These are phyloP conservation scores for Paramormyrops hopkinsi DNA, from an alignment of 2,797 vertebrate genomes.

Conservation along the genomic window DNA sequence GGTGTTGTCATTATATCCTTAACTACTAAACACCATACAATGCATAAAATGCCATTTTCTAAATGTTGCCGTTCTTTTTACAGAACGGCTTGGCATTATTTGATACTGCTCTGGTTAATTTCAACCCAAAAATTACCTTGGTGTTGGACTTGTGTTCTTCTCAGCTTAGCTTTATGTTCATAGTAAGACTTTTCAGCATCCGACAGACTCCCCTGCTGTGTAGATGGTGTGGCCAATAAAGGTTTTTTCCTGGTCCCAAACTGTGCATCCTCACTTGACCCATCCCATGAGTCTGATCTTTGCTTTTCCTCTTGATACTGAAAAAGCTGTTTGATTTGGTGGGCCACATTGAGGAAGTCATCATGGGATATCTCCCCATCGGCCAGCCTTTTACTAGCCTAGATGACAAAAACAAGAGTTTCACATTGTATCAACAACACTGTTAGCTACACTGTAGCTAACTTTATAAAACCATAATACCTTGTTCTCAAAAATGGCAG, in stretches of 20 bases:
- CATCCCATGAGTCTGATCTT: slow-evolving; percentile 76
- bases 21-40: neutral
- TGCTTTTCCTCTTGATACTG: slow-evolving; percentile 95
- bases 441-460: neutral
- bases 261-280: slow-evolving; percentile 59
- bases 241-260: slow-evolving; percentile 70
- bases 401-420: slow-evolving; percentile 13
- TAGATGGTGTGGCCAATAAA: slow-evolving; percentile 45
- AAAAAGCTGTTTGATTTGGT: slow-evolving; percentile 90
- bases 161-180: slow-evolving; percentile 91
- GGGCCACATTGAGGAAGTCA: slow-evolving; percentile 86
- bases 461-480: neutral
- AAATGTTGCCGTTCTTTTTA: slow-evolving; percentile 51
- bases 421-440: neutral
- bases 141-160: slow-evolving; percentile 84
- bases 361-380: slow-evolving; percentile 89
- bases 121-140: slow-evolving; percentile 57
- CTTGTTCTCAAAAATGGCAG: neutral
- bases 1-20: neutral
- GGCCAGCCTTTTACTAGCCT: slow-evolving; percentile 82
- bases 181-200: slow-evolving; percentile 83
- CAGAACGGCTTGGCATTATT: slow-evolving; percentile 54
- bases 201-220: slow-evolving; percentile 45
- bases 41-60: slow-evolving; percentile 53
- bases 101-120: slow-evolving; percentile 57